Evolutionary conservation across 2,888 invertebrate species (phyloP).

Genomic region (Nemotelus pantherinus): DNA sequence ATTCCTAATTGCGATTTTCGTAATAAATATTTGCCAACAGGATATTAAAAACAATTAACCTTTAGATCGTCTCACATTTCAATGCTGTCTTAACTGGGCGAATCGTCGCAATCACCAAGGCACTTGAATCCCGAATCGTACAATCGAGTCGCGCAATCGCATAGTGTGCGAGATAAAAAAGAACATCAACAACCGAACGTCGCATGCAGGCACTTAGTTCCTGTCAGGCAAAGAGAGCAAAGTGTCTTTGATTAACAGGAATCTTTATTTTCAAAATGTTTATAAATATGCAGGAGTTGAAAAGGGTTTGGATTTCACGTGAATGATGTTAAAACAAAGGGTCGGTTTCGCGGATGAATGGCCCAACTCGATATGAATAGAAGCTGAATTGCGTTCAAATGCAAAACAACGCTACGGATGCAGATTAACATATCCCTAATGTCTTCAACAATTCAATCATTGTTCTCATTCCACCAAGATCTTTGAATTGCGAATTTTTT

Average conservation of each 20-base stretch:
- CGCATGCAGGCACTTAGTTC: conserved; percentile 18
- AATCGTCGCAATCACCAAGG: not conserved
- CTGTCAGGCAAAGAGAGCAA: conserved; percentile 28
- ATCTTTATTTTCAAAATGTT: conserved; percentile 14
- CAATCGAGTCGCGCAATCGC: conserved; percentile 6
- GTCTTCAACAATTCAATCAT: not conserved
- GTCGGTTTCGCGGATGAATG: conserved; percentile 22
- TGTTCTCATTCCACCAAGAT: not conserved
- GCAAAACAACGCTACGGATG: conserved; percentile 18
- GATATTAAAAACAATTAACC: conserved; percentile 51
- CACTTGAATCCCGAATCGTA: conserved; percentile 5
- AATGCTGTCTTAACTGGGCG: not conserved
- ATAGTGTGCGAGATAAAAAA: conserved; percentile 28
- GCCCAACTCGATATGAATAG: not conserved
- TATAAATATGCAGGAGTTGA: conserved; percentile 23
- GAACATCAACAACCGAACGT: conserved; percentile 27
- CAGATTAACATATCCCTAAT: conserved; percentile 16
- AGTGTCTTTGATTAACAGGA: conserved; percentile 20
- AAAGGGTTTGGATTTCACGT: conserved; percentile 47
- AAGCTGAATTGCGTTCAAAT: conserved; percentile 2
- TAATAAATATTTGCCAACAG: conserved; percentile 49
- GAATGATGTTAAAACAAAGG: conserved; percentile 45
- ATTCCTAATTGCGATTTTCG: conserved; percentile 46
- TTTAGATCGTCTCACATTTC: conserved; percentile 48
- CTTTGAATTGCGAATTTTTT: no score